Percentiles rank a stretch among this genome's conserved stretches.
phyloP scores from a whole-genome alignment of 2,797 vertebrate genomes.

The Syncerus caffer region DNA sequence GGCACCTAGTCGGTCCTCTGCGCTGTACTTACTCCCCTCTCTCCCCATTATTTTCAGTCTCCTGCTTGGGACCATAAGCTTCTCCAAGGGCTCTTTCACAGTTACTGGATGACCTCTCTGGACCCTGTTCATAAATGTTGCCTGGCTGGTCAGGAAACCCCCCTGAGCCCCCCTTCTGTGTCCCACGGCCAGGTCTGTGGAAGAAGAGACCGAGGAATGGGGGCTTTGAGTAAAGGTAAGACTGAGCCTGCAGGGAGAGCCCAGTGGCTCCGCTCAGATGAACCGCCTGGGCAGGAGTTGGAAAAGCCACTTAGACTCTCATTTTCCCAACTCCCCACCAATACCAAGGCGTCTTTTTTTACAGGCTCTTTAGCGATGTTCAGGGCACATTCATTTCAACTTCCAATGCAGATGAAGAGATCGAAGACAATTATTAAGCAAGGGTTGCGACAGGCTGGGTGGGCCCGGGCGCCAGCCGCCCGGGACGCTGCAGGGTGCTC shows the following conservation, averaged over 20 bases:
- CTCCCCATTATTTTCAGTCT: neutral
- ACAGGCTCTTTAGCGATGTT: neutral
- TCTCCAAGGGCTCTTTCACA: neutral
- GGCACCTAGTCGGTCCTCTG: neutral
- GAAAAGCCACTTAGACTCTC: slow-evolving; percentile 46
- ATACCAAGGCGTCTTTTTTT: neutral
- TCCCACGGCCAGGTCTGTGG: neutral
- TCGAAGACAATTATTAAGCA: neutral
- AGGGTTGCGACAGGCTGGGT: neutral
- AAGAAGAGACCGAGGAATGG: neutral
- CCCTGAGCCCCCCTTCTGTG: neutral
- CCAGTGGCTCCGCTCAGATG: neutral
- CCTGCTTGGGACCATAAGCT: neutral
- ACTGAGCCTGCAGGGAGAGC: neutral
- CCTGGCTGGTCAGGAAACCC: neutral
- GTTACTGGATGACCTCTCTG: neutral
- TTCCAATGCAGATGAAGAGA: neutral
- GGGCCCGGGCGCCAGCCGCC: neutral
- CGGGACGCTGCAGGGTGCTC: neutral
- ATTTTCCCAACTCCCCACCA: slow-evolving; percentile 31
- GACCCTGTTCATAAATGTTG: neutral
- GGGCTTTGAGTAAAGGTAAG: neutral
- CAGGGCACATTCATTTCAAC: slow-evolving; percentile 26
- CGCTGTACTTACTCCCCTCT: neutral
- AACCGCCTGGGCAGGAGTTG: slow-evolving; percentile 13